Evolutionary conservation across 2,113 vertebrate species (phyloP).

Genomic region (Cygnus atratus): DNA sequence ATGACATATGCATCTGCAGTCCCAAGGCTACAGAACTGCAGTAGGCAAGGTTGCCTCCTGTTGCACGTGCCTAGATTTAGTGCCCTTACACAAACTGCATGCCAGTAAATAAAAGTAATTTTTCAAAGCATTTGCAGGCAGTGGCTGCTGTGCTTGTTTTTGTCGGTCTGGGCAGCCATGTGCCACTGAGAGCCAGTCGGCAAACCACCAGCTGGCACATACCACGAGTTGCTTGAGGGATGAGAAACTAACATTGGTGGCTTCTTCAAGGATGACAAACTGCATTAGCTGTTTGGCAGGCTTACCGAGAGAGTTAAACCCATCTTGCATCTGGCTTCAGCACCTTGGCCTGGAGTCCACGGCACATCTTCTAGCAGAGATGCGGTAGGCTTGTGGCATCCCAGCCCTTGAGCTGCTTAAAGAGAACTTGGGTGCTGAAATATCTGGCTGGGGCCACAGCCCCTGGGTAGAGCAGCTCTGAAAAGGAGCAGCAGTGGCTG

Average conservation of each 20-base stretch:
- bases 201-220: not conserved
- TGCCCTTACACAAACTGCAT: not conserved
- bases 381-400: not conserved
- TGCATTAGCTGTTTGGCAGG: not conserved
- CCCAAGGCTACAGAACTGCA: not conserved
- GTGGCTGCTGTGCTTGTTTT: not conserved
- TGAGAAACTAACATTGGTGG: not conserved
- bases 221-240: not conserved
- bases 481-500: not conserved
- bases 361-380: not conserved
- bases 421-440: not conserved
- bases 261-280: not conserved
- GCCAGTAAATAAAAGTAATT: not conserved
- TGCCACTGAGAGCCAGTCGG: rapidly evolving
- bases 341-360: not conserved
- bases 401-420: not conserved
- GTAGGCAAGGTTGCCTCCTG: not conserved
- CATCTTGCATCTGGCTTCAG: not conserved
- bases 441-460: not conserved
- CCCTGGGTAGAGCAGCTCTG: not conserved
- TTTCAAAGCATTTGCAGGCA: not conserved
- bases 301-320: not conserved
- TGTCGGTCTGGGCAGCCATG: not conserved
- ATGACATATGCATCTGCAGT: not conserved
- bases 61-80: not conserved